A percentile compares a stretch with the other conserved stretches of the same genome.
phyloP scores from a whole-genome alignment of 1,140 invertebrate genomes.

The Trissolcus basalis region DNA sequence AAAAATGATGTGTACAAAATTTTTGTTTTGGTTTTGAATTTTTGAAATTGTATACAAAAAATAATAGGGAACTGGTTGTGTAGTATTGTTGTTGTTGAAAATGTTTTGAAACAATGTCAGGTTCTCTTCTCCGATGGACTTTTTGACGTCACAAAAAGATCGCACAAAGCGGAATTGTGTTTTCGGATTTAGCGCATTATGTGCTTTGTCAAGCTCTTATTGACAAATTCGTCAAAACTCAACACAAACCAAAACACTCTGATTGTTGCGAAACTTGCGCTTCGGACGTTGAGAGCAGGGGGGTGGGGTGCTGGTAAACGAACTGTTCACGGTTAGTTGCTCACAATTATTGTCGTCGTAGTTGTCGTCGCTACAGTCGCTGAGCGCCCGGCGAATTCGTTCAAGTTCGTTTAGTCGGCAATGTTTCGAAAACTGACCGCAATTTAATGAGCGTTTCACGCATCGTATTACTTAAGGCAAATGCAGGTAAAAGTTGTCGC shows the following conservation, averaged over 20 bases:
- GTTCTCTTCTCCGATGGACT: not conserved
- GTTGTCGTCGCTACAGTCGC: constrained; percentile 32
- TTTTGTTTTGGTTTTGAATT: no score
- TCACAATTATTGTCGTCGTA: constrained; percentile 53
- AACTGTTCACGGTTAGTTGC: constrained; percentile 53
- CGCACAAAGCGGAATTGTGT: constrained; percentile 4
- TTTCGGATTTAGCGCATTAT: constrained; percentile 15
- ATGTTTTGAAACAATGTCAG: no score
- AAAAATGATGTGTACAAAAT: no score
- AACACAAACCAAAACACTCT: constrained; percentile 4
- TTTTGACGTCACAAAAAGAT: constrained; percentile 1
- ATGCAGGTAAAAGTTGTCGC: constrained; percentile 4
- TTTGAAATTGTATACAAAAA: no score
- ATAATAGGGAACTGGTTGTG: no score
- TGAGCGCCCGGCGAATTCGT: constrained; percentile 29
- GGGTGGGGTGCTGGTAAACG: constrained; percentile 32
- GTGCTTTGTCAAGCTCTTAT: constrained; percentile 29
- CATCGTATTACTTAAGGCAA: constrained; percentile 4
- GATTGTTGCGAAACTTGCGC: constrained; percentile 42
- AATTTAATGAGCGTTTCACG: constrained; percentile 47
- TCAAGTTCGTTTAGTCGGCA: constrained; percentile 45
- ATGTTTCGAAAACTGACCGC: constrained; percentile 54
- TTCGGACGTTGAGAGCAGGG: constrained; percentile 18
- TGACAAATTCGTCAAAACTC: constrained; percentile 38
- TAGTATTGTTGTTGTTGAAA: no score